A percentile compares a stretch with the other conserved stretches of the same genome.
Evolutionary conservation across 2,888 invertebrate species (phyloP).

Genomic region (Athetis lepigone): DNA sequence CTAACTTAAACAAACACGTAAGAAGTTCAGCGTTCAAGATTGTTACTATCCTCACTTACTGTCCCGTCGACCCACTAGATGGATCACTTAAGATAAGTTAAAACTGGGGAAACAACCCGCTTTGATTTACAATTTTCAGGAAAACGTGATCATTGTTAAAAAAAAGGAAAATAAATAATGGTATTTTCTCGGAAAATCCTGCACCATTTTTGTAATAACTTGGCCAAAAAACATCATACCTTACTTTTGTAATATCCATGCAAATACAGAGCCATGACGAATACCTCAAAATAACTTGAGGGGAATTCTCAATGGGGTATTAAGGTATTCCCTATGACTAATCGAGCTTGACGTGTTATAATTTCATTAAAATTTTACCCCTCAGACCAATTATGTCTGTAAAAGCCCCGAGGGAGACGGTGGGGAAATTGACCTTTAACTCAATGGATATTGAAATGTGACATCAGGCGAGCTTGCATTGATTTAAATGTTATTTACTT

Average conservation of each 20-base stretch:
- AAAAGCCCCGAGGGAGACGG: conserved; percentile 28
- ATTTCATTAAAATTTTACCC: conserved; percentile 56
- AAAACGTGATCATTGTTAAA: conserved; percentile 4
- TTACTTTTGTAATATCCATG: conserved; percentile 40
- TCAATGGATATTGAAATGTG: conserved; percentile 8
- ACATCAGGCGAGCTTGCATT: not conserved
- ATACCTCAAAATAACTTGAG: conserved; percentile 24
- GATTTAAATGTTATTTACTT: conserved; percentile 8
- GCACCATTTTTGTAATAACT: not conserved
- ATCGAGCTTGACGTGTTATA: conserved; percentile 53
- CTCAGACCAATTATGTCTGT: conserved; percentile 29
- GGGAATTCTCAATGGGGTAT: conserved; percentile 41
- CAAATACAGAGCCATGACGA: conserved; percentile 37
- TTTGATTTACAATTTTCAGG: conserved; percentile 24
- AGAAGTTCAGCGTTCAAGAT: conserved; percentile 13
- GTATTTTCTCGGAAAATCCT: not conserved
- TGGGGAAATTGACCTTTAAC: conserved; percentile 16
- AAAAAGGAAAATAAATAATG: not conserved
- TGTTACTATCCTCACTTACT: conserved; percentile 19
- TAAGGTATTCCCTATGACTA: conserved; percentile 63
- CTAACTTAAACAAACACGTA: conserved; percentile 28
- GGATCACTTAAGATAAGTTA: conserved; percentile 12
- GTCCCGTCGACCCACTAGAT: conserved; percentile 19
- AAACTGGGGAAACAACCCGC: conserved; percentile 1
- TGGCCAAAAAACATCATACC: conserved; percentile 5